Evolutionary conservation across 2,113 vertebrate species (phyloP), one percentile per base, ranked within the genome.

Genomic region (Turnix velox): DNA sequence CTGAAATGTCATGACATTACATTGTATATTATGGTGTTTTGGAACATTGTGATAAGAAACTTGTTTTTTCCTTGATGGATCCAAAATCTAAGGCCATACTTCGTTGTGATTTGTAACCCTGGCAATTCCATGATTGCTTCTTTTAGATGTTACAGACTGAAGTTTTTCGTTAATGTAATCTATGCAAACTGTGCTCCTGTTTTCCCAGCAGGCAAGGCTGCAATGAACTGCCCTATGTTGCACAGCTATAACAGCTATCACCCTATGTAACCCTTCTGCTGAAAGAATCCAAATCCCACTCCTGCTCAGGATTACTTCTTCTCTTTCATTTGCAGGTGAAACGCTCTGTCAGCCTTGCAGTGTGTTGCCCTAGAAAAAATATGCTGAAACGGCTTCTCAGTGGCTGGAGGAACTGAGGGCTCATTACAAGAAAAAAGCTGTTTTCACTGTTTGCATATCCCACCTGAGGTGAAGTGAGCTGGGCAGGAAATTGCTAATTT

Each of bases 391-490:
- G 27, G 22, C 31, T 65, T 82, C 31, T 46, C 35, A 43, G 14
- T 18, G 58, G 10, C 52, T 79, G 31, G 16, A 77, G 49, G 52
- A 72, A 52, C 7, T 30, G 3, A 6, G 7, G 2, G 4, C 55
- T 72, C 3, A 2, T 58, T 54, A 40, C 10, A 49, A 40, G 27
- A n/a, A 67, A 58, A 10, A 77, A 55, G 4, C 5, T 74, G 25
- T 35, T 68, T 45, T 18, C 12, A 37, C 63, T 84, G n/a, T n/a
- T 78, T 90, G 61, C 22, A 48, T 9, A 52, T 3, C 12, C 14
- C 18, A 66, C 10, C 17, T 30, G 28, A 7, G 39, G 6, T 51
- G 79, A 59, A 51, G 31, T 0, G 0, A 62, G n/a, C 6, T 39
- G 31, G 13, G 9, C n/a, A 57, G 61, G 71, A 69, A 90, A 69